Evolutionary conservation across 2,797 vertebrate species (phyloP), one percentile per base, ranked within the genome.

Genomic region (Loris lydekkerianus): DNA sequence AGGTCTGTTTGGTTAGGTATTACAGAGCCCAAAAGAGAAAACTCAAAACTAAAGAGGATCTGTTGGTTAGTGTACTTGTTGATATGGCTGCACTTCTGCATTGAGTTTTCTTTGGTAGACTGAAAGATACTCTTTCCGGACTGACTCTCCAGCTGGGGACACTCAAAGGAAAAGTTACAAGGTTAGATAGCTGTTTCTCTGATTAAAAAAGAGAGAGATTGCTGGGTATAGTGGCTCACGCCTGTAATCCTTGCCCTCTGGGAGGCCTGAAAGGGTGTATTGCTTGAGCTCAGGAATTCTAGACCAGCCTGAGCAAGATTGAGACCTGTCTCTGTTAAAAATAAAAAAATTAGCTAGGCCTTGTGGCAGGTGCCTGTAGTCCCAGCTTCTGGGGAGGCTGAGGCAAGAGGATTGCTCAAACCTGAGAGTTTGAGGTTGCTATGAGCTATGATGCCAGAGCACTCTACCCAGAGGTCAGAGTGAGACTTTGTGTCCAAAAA

Each of bases 111-210:
- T 85, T 69, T 46, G 31, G n/a, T 80, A 70, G 17, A 65, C 43
- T 91, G 63, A 89, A 92, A 84, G n/a, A 61, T 72, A 63, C 18
- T 89, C 73, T 83, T 95, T 21, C 21, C 89, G 40, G n/a, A 60
- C 27, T 84, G 40, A 78, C 46, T 92, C 58, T 87, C 25, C 20
- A 73, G 15, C 29, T 63, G 53, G n/a, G 58, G 10, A 72, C 75
- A 43, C 78, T 81, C 34, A 65, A 34, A 37, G 8, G 21, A 76
- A 92, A 93, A 77, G 82, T 82, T 72, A 2, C 61, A 70, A 34
- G 86, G 8, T 90, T 29, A 94, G 95, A 89, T 31, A 73, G 63
- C 78, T 94, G n/a, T 95, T 95, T 93, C 93, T 91, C 58, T 87
- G 11, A 89, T 95, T 40, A 13, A 18, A 86, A 84, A 60, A 75